These are phyloP conservation scores for Hypomesus transpacificus DNA, from an alignment of 2,113 vertebrate species.

Conservation along the genomic window DNA sequence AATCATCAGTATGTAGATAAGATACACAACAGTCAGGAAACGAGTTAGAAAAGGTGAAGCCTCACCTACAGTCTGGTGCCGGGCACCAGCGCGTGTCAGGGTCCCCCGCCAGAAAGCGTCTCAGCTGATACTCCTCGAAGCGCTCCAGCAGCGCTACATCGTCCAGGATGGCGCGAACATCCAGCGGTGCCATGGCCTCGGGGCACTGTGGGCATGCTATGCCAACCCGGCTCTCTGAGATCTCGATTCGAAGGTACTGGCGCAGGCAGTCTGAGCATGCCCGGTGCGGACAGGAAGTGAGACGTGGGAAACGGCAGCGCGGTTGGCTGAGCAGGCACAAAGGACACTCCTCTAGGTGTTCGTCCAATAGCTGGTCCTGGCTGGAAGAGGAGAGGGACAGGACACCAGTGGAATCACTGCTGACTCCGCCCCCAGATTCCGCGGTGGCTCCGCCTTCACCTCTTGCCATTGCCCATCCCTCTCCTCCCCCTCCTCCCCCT, in stretches of 20 bases:
- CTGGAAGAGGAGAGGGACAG: conserved; percentile 71
- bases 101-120: conserved; percentile 76
- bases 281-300: conserved; percentile 75
- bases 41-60: background rate
- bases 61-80: conserved; percentile 81
- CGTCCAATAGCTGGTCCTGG: conserved; percentile 72
- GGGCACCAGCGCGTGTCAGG: conserved; percentile 84
- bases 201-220: conserved; percentile 81
- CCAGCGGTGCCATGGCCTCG: conserved; percentile 59
- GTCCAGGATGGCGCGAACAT: conserved; percentile 74
- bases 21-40: too few relatives aligned
- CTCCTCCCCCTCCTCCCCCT: conserved; percentile 43
- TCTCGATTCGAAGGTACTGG: conserved; percentile 76
- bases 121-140: conserved; percentile 80
- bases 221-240: conserved; percentile 77
- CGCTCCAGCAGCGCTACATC: conserved; percentile 74
- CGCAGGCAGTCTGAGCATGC: conserved; percentile 76
- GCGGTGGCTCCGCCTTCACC: conserved; percentile 36
- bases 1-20: too few relatives aligned
- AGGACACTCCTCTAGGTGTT: conserved; percentile 81
- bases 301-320: conserved; percentile 71
- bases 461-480: conserved; percentile 18
- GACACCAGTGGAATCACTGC: conserved; percentile 59
- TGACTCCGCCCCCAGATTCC: conserved; percentile 44
- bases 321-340: conserved; percentile 84